phyloP scores from a whole-genome alignment of 2,888 invertebrate genomes.

The Drosophila pullipes region DNA sequence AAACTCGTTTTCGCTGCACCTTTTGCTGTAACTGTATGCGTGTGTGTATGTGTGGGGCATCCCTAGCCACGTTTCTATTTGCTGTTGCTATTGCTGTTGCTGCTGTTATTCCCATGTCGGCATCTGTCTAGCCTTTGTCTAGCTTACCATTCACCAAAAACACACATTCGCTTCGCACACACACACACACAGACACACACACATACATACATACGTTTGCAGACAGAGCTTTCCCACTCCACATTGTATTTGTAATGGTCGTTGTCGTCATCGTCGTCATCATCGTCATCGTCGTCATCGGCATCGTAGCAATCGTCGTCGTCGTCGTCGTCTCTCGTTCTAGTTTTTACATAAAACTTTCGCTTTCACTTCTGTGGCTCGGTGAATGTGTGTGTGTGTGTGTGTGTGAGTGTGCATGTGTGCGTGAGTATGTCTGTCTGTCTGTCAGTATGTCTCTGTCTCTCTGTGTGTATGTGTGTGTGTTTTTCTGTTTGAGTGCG shows the following conservation, averaged over 20 bases:
- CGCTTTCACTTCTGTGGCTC: slow-evolving; percentile 60
- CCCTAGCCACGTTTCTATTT: slow-evolving; percentile 6
- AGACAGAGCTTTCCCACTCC: slow-evolving; percentile 47
- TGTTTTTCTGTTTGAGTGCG: slow-evolving; percentile 48
- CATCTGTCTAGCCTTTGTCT: slow-evolving; percentile 73
- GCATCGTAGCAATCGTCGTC: slow-evolving; percentile 24
- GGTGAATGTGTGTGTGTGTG: slow-evolving; percentile 15
- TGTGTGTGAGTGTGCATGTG: slow-evolving; percentile 15
- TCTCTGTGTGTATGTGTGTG: slow-evolving; percentile 24
- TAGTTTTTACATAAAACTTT: slow-evolving; percentile 80
- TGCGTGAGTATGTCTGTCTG: slow-evolving; percentile 19
- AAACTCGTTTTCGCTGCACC: slow-evolving; percentile 11
- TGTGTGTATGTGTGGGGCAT: not conserved
- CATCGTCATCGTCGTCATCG: slow-evolving; percentile 27
- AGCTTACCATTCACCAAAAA: slow-evolving; percentile 46
- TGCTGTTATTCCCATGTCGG: slow-evolving; percentile 19
- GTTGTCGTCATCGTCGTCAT: slow-evolving; percentile 32
- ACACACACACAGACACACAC: slow-evolving; percentile 8
- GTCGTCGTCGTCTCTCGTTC: slow-evolving; percentile 50
- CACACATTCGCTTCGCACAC: slow-evolving; percentile 6
- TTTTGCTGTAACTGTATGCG: slow-evolving; percentile 13
- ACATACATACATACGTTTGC: slow-evolving; percentile 1
- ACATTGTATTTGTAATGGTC: slow-evolving; percentile 60
- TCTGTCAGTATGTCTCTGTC: slow-evolving; percentile 24
- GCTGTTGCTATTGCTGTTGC: slow-evolving; percentile 8